These are phyloP conservation scores for Sipha flava DNA, from an alignment of 1,140 invertebrate genomes.

Conservation along the genomic window DNA sequence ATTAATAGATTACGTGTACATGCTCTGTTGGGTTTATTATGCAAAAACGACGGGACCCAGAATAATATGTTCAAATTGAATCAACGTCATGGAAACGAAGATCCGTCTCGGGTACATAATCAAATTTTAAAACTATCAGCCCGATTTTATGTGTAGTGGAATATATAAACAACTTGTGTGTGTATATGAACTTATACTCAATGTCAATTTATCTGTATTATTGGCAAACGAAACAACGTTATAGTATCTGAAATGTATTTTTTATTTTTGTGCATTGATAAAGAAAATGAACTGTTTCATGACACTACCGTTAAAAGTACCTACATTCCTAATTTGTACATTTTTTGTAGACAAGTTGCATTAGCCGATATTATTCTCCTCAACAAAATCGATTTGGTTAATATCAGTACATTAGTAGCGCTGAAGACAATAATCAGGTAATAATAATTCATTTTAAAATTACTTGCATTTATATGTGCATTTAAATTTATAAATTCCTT, in stretches of 20 bases:
- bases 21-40: constrained; percentile 24
- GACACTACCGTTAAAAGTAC: background rate
- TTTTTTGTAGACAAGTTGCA: constrained; percentile 40
- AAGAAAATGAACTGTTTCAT: background rate
- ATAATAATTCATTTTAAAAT: background rate
- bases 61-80: constrained; percentile 30
- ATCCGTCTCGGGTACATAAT: constrained; percentile 2
- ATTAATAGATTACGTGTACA: constrained; percentile 17
- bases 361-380: constrained; percentile 41
- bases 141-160: background rate
- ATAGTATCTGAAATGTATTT: background rate
- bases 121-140: constrained; percentile 8
- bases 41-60: constrained; percentile 13
- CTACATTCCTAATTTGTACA: background rate
- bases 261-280: background rate
- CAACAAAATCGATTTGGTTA: constrained; percentile 41
- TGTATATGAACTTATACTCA: background rate
- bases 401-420: background rate
- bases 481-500: too few species aligned
- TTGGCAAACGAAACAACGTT: background rate
- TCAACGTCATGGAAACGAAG: constrained; percentile 25
- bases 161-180: constrained; percentile 18
- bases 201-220: background rate
- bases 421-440: constrained; percentile 35
- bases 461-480: background rate